phyloP scores from a whole-genome alignment of 2,113 vertebrate species.

The Drymodes brunneopygia region DNA sequence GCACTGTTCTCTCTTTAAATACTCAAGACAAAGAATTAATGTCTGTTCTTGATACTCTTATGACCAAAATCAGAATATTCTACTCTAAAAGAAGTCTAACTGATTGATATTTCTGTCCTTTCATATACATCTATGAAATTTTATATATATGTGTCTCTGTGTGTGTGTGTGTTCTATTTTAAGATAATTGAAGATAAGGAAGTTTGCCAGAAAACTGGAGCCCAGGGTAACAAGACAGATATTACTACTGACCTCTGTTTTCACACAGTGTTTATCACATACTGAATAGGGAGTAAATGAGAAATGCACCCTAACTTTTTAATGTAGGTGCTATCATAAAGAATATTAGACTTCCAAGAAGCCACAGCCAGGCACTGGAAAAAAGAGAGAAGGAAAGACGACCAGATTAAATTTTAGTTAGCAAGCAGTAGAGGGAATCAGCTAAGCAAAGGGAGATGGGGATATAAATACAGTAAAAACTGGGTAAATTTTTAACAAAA shows the following conservation, averaged over 20 bases:
- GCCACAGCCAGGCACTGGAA: background rate
- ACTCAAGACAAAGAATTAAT: background rate
- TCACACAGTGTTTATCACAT: background rate
- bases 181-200: background rate
- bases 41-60: background rate
- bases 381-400: background rate
- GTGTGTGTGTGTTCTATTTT: background rate
- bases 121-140: too few relatives aligned
- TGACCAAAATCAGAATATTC: background rate
- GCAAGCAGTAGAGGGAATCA: background rate
- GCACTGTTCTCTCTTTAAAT: background rate
- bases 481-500: background rate
- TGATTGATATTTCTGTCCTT: background rate
- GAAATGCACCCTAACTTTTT: background rate
- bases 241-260: background rate
- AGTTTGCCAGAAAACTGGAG: background rate
- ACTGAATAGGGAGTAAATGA: background rate
- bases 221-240: background rate
- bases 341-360: background rate
- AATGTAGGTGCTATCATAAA: background rate
- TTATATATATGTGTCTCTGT: too few relatives aligned
- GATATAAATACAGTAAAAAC: background rate
- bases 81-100: background rate
- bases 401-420: background rate
- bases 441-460: background rate